phyloP scores from a whole-genome alignment of 2,888 invertebrate species.

The Caenorhabditis wallacei region DNA sequence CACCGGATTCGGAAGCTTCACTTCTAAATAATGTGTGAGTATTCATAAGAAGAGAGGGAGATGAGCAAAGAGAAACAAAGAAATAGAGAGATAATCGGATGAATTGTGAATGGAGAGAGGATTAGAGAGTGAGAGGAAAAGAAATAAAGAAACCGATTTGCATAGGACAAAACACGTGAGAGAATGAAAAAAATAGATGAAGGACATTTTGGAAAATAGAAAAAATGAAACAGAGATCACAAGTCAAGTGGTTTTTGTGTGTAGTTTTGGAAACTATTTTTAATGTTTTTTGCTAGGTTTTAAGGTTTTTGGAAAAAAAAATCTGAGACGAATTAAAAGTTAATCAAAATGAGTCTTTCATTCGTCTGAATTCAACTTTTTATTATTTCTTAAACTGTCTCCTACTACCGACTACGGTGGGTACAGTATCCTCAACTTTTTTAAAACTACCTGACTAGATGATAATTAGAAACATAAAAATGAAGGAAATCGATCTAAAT shows the following conservation, averaged over 20 bases:
- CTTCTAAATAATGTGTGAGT: conserved; percentile 80
- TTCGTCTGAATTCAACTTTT: too few species aligned
- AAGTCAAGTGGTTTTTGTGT: background rate
- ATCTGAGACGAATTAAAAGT: too few species aligned
- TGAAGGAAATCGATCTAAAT: too few species aligned
- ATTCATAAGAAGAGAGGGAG: background rate
- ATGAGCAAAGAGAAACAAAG: background rate
- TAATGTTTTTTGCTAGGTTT: too few species aligned
- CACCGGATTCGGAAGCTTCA: conserved; percentile 74
- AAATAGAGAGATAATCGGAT: conserved; percentile 31
- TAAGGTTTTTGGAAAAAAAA: too few species aligned
- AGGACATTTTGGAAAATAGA: conserved; percentile 1
- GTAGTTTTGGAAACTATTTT: background rate
- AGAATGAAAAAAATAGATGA: conserved; percentile 3
- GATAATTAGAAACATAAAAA: too few species aligned
- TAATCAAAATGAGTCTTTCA: too few species aligned
- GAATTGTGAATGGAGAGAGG: conserved; percentile 15
- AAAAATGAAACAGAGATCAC: background rate
- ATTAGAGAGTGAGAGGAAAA: conserved; percentile 24
- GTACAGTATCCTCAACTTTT: too few species aligned
- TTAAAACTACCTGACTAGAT: too few species aligned
- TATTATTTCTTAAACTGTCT: too few species aligned
- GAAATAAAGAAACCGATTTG: conserved; percentile 3
- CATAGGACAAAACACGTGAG: conserved; percentile 17
- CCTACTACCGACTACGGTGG: too few species aligned